phyloP scores from a whole-genome alignment of 2,888 invertebrate species.

The Abrostola tripartita region DNA sequence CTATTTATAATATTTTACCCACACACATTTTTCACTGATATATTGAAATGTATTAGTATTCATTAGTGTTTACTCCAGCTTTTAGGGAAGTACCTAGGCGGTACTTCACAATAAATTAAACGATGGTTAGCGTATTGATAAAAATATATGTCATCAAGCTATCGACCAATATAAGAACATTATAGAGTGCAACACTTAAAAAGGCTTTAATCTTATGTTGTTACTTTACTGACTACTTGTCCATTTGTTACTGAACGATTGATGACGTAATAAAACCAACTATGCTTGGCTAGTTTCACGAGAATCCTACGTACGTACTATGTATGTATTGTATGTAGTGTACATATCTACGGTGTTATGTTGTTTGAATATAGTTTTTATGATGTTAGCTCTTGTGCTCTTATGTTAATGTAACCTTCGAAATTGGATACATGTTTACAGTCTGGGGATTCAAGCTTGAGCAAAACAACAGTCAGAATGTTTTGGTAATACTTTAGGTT shows the following conservation, averaged over 20 bases:
- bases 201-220: too few species aligned
- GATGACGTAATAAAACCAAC: background rate
- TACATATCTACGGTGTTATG: slow-evolving; percentile 8
- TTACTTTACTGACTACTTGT: too few species aligned
- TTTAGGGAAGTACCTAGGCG: too few species aligned
- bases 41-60: too few species aligned
- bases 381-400: slow-evolving; percentile 22
- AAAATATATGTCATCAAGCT: too few species aligned
- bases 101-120: too few species aligned
- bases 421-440: slow-evolving; percentile 43
- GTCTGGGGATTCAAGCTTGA: slow-evolving; percentile 22
- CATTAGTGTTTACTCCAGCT: too few species aligned
- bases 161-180: too few species aligned
- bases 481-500: too few species aligned
- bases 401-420: slow-evolving; percentile 28
- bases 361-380: slow-evolving; percentile 30
- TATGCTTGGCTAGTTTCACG: background rate
- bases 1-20: background rate
- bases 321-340: slow-evolving; percentile 8
- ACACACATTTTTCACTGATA: background rate
- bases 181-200: too few species aligned
- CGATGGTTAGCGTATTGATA: too few species aligned
- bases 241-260: too few species aligned
- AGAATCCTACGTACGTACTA: background rate
- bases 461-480: slow-evolving; percentile 6